These are phyloP conservation scores for Conus betulinus DNA, from an alignment of 1,140 invertebrate species.

Conservation along the genomic window DNA sequence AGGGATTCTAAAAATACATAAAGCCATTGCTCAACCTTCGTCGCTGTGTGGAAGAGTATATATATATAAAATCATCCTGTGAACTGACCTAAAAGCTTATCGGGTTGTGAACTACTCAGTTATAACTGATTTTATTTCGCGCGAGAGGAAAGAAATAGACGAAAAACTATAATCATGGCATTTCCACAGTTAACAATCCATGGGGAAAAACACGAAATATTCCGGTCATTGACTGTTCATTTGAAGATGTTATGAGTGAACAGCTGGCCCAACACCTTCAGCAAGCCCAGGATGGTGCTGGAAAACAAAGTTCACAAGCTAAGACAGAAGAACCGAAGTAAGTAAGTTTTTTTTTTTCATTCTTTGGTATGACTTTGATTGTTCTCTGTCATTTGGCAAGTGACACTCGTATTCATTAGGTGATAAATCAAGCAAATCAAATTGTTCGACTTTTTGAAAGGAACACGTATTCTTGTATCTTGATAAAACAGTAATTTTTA, in stretches of 20 bases:
- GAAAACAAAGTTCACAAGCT: not conserved
- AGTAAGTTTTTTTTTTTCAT: not conserved
- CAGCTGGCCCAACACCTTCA: conserved; percentile 55
- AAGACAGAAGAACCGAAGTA: not conserved
- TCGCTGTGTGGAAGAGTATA: not conserved
- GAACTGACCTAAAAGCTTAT: too few relatives aligned
- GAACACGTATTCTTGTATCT: too few relatives aligned
- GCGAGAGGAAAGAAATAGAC: not conserved
- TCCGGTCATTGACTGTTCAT: conserved; percentile 50
- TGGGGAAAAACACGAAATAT: conserved; percentile 54
- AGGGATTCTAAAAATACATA: not conserved
- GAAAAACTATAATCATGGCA: conserved; percentile 28
- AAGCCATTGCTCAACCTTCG: not conserved
- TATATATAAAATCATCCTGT: too few relatives aligned
- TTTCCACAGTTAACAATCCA: conserved; percentile 39
- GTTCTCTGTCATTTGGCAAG: too few relatives aligned
- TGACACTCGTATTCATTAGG: too few relatives aligned
- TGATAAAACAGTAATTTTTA: too few relatives aligned
- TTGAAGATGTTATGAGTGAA: conserved; percentile 71
- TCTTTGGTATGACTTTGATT: too few relatives aligned
- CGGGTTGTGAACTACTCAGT: too few relatives aligned
- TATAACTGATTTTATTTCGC: too few relatives aligned
- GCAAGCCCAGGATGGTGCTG: conserved; percentile 44
- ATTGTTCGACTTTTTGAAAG: too few relatives aligned
- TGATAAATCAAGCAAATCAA: too few relatives aligned